These are phyloP conservation scores for Oeneis ivallda DNA, from an alignment of 2,888 invertebrate species.

Conservation along the genomic window DNA sequence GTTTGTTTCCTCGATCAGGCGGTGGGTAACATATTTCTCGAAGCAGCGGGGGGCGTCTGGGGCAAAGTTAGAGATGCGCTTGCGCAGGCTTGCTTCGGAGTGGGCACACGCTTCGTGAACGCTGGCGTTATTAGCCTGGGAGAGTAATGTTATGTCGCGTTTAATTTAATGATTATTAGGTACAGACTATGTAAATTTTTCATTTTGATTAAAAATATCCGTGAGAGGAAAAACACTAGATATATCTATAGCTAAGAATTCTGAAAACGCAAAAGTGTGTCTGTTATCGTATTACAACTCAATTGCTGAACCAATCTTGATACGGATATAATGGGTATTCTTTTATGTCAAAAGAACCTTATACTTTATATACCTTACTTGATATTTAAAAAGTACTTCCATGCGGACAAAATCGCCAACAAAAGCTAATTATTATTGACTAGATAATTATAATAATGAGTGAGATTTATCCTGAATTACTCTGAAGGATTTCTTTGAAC, in stretches of 20 bases:
- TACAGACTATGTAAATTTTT: neutral
- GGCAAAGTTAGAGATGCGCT: conserved; percentile 55
- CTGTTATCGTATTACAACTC: no score
- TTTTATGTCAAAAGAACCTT: no score
- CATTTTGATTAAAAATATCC: neutral
- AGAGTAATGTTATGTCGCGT: conserved; percentile 15
- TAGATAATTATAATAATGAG: no score
- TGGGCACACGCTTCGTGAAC: conserved; percentile 33
- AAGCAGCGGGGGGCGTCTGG: conserved; percentile 71
- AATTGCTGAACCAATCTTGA: no score
- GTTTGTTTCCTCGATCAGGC: conserved; percentile 68
- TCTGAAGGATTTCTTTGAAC: no score
- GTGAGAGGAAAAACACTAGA: neutral
- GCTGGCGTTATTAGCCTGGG: conserved; percentile 27
- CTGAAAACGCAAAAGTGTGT: neutral
- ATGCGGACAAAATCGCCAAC: no score
- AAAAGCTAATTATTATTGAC: no score
- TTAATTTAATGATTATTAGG: conserved; percentile 15
- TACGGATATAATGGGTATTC: no score
- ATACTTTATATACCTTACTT: no score
- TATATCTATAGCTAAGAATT: neutral
- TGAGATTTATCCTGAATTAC: no score
- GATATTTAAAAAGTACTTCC: no score
- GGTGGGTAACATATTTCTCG: conserved; percentile 72
- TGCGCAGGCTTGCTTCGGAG: conserved; percentile 51